Evolutionary conservation across 2,888 invertebrate genomes (phyloP), one percentile per base, ranked within the genome.

Genomic region (Phytoseiulus persimilis): DNA sequence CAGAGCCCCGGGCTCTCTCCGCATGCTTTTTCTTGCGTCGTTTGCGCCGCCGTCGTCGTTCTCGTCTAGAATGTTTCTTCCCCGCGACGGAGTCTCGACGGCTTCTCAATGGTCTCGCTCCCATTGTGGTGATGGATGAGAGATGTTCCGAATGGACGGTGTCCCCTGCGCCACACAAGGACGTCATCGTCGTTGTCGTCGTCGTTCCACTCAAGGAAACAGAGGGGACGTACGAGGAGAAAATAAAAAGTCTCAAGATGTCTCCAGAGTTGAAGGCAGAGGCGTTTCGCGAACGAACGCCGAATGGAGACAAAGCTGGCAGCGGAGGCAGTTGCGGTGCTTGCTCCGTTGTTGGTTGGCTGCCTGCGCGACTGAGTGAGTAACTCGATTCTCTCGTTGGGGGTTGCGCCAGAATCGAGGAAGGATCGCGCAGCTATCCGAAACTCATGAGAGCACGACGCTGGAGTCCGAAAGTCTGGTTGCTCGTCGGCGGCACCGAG

Each of bases 51-150:
- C 46, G 46, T 11, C 46, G 6, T 14, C 46, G 65, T 28, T 39
- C 39, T 39, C 65, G 18, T 65, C 65, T 65, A 65, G 65, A 65
- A 65, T 65, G 65, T 28, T 65, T 65, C 65, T 28, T 28, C 65
- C 65, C 23, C 14, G 9, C 46, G 46, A 46, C 46, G 6, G 46
- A 11, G 65, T 65, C 65, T 28, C 65, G 65, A 65, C 65, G 65
- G 65, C 65, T 65, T 28, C 65, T 65, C 65, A 65, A 65, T 65
- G 65, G 65, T 6, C 65, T 65, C 28, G 65, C 65, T 65, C 18
- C 65, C 65, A 65, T 65, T 65, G 65, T 65, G 65, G 65, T 65
- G 65, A 65, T 65, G 65, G 65, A 65, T 65, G 65, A 65, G 65
- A 65, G 65, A 65, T 65, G 65, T 65, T 65, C 65, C 65, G 65